These are phyloP conservation scores for Scleropages formosus DNA, from an alignment of 2,797 vertebrate species.

Conservation along the genomic window DNA sequence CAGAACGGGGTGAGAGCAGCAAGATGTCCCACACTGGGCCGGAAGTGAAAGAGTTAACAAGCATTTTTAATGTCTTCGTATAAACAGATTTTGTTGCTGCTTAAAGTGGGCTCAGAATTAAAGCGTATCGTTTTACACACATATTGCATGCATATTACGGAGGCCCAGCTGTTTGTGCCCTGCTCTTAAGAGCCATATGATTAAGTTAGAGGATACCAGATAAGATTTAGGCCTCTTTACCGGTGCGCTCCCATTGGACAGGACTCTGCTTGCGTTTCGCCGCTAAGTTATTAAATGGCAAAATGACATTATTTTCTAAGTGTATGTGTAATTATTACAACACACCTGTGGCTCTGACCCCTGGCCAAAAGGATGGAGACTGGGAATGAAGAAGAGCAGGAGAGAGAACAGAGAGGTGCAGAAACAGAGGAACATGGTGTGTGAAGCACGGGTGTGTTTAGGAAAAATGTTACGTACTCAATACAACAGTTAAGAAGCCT, in stretches of 20 bases:
- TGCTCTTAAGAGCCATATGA: slow-evolving; percentile 99
- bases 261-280: slow-evolving; percentile 85
- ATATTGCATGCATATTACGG: slow-evolving; percentile 96
- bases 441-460: no score
- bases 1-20: slow-evolving; percentile 51
- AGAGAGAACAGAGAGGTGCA: slow-evolving; percentile 6
- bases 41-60: slow-evolving; percentile 73
- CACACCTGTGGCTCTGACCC: slow-evolving; percentile 95
- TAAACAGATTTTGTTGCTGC: slow-evolving; percentile 90
- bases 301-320: slow-evolving; percentile 91
- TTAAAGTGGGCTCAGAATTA: slow-evolving; percentile 96
- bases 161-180: slow-evolving; percentile 94
- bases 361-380: slow-evolving; percentile 56
- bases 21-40: slow-evolving; percentile 69
- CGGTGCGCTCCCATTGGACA: slow-evolving; percentile 68
- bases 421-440: no score
- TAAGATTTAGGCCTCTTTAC: slow-evolving; percentile 82
- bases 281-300: slow-evolving; percentile 97
- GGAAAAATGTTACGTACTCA: no score
- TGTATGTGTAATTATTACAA: slow-evolving; percentile 93
- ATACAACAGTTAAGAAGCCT: no score
- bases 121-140: slow-evolving; percentile 99
- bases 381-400: slow-evolving; percentile 33
- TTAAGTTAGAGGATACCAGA: slow-evolving; percentile 99
- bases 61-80: slow-evolving; percentile 73